Evolutionary conservation across 2,797 vertebrate species (phyloP), one percentile per base, ranked within the genome.

Genomic region (Emydoidea blandingii): DNA sequence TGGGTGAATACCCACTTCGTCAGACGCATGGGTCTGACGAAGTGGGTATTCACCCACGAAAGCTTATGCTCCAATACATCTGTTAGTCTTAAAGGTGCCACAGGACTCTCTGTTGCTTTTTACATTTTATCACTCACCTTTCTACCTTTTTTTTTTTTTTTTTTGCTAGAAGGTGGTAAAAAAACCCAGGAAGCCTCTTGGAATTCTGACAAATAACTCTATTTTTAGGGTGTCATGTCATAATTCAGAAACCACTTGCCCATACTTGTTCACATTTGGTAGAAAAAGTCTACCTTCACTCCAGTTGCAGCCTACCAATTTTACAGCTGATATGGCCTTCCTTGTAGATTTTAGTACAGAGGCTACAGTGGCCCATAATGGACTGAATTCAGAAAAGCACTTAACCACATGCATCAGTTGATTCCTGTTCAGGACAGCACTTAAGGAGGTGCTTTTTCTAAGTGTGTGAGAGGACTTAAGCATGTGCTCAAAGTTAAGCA

Each of bases 331-430:
- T 0, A 6, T 21, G 34, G 8, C 18, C 52, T 19, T 31, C 8
- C 9, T 31, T 44, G 53, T 6, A 9, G 44, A 47, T 91, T 82
- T 34, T 8, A 14, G 44, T 27, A 57, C 18, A 78, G 68, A 44
- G 31, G 21, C 57, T 12, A 3, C 0, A 8, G 79, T 10, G 29
- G 86, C 57, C 10, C 1, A 1, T 1, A 25, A 79, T 1, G 5
- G 37, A 25, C 50, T 44, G 34, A 53, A 11, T 84, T 59, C 19
- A 82, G 78, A 54, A 4, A 52, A 84, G 52, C 65, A 59, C 27
- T 29, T 59, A 31, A 59, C 11, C 57, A 59, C 57, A 29, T 29
- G 27, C 25, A 56, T 50, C n/a, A n/a, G 1, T 6, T 31, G 44
- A 85, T 53, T 54, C 79, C 49, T 49, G 25, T 56, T 82, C 54